Base-by-base conservation (phyloP, 2,113 vertebrate species). In the Willisornis vidua region DNA sequence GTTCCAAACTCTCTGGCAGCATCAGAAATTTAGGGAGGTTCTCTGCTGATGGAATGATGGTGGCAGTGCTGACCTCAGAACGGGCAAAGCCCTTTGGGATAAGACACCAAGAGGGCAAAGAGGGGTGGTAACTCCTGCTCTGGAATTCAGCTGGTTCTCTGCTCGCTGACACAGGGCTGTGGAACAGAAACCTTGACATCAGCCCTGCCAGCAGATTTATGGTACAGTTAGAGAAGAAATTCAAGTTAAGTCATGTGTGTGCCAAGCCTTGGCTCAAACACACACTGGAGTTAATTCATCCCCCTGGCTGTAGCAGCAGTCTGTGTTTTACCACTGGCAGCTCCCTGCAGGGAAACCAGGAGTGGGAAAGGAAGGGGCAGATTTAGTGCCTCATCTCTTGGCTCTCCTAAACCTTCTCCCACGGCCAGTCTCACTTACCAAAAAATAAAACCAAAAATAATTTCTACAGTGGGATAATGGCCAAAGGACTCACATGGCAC, bases 91-190 rank as follows among this genome's bases (percentile, higher is more conserved):
- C 45, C 70, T n/a, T 31, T 5, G 39, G 49, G 33, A n/a, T 16
- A 26, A 37, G 78, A 8, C n/a, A 54, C 28, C 67, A 67, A 5
- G 14, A 28, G 29, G 79, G 52, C 26, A 22, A 51, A 75, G 61
- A 68, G 51, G 57, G 19, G 20, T 0, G 7, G 37, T 4, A 41
- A 85, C 49, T 78, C 46, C 88, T 65, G n/a, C 82, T 62, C 66
- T 13, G 78, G 35, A 45, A 45, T 26, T 31, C 46, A 65, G 82
- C 51, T 71, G 73, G 39, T 10, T 87, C 62, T 85, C 22, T 31
- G 52, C 41, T 57, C 0, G 0, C 29, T 24, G 1, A 9, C n/a
- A 18, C 43, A 14, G 0, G 4, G 80, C 63, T 62, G 31, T 1
- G 3, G 73, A 43, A n/a, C 18, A 57, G 46, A 49, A 39, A 79